Evolutionary conservation across 2,113 vertebrate species (phyloP).

Genomic region (Pituophis catenifer): DNA sequence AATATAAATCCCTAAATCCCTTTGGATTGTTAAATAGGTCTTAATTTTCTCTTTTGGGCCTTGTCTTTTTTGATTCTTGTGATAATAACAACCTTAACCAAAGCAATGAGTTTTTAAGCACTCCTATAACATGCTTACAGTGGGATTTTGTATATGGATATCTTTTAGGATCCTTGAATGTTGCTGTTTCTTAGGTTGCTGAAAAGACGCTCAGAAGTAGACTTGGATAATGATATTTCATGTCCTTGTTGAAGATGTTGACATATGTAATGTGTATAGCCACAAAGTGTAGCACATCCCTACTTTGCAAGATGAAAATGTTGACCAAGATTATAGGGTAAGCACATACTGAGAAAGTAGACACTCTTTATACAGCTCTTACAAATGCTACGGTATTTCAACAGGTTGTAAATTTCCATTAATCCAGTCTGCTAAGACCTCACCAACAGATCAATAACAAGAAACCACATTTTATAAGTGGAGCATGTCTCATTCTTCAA

Average conservation of each 20-base stretch:
- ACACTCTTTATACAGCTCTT: background rate
- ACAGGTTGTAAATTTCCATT: background rate
- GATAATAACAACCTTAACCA: background rate
- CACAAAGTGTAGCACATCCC: background rate
- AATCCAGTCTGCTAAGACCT: background rate
- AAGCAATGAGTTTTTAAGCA: background rate
- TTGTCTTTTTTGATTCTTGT: background rate
- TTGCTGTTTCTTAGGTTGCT: background rate
- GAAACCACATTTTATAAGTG: background rate
- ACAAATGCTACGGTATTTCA: background rate
- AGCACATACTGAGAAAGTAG: too few relatives aligned
- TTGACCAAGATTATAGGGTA: background rate
- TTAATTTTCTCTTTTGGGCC: background rate
- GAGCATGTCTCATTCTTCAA: background rate
- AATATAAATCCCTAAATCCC: background rate
- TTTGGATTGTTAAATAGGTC: background rate
- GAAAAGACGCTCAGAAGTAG: background rate
- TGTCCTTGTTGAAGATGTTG: background rate
- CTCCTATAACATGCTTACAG: background rate
- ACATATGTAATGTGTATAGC: background rate
- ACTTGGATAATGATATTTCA: background rate
- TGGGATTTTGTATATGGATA: background rate
- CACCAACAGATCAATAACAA: background rate
- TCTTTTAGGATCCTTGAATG: background rate
- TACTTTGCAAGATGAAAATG: background rate